Percentiles rank a stretch among this genome's conserved stretches.
Evolutionary conservation across 2,113 vertebrate genomes (phyloP).

Genomic region (Meriones unguiculatus): DNA sequence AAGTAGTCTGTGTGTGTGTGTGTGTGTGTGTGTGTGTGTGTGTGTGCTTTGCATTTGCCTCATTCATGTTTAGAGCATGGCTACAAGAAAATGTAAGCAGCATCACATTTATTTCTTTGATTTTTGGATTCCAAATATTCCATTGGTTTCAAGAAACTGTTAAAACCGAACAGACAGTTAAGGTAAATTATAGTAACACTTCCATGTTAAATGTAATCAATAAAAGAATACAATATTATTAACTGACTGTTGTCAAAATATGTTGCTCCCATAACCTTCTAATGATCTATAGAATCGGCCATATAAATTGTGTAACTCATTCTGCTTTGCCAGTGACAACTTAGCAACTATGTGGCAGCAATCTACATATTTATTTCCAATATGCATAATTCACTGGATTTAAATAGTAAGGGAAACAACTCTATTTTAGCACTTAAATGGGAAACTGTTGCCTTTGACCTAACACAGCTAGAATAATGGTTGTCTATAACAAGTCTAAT

Average conservation of each 20-base stretch:
- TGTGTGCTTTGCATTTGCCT: conserved; percentile 6
- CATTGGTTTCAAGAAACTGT: conserved; percentile 38
- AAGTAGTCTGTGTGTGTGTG: neutral
- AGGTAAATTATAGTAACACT: neutral
- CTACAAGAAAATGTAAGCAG: conserved; percentile 12
- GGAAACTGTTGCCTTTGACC: conserved; percentile 31
- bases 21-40: neutral
- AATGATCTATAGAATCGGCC: conserved; percentile 54
- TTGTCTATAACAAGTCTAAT: conserved; percentile 20
- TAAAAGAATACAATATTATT: conserved; percentile 25
- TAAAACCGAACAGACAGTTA: conserved; percentile 25
- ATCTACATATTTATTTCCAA: conserved; percentile 58
- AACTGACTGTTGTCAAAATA: conserved; percentile 35
- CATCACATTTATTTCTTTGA: neutral
- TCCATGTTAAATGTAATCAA: neutral
- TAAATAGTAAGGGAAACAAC: neutral
- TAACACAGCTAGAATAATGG: neutral
- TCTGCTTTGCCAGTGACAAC: conserved; percentile 22
- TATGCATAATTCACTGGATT: neutral
- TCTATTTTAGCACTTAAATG: neutral
- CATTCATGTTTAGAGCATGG: conserved; percentile 23
- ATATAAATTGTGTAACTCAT: neutral
- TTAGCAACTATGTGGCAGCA: conserved; percentile 34
- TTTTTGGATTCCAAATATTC: conserved; percentile 43
- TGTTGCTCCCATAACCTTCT: conserved; percentile 42